phyloP scores from a whole-genome alignment of 1,140 invertebrate species.

The Drosophila watanabei region DNA sequence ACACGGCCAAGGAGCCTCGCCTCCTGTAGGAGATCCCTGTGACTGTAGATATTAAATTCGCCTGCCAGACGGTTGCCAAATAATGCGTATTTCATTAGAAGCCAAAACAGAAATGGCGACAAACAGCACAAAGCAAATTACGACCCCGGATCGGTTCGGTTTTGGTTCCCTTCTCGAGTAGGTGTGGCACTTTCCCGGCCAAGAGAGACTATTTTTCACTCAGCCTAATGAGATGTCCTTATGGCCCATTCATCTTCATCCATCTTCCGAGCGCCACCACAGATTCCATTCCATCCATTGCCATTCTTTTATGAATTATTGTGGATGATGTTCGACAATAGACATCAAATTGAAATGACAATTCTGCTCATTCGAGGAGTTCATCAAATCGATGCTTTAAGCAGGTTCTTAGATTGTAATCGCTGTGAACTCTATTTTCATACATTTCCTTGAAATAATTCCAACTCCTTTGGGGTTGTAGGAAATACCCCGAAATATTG shows the following conservation, averaged over 20 bases:
- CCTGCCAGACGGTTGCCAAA: conserved; percentile 44
- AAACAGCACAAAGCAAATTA: conserved; percentile 25
- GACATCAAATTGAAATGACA: conserved; percentile 46
- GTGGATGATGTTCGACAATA: conserved; percentile 48
- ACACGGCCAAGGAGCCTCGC: background rate
- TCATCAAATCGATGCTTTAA: conserved; percentile 9
- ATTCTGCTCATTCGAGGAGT: conserved; percentile 4
- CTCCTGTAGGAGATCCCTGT: background rate
- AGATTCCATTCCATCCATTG: background rate
- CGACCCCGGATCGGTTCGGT: background rate
- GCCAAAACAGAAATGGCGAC: conserved; percentile 45
- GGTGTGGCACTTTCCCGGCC: background rate
- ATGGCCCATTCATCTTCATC: conserved; percentile 47
- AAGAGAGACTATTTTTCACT: conserved; percentile 47
- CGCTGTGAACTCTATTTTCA: background rate
- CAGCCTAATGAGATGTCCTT: conserved; percentile 54
- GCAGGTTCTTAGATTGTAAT: background rate
- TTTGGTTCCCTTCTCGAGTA: background rate
- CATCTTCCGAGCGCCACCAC: conserved; percentile 18
- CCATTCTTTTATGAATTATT: conserved; percentile 44
- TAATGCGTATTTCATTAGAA: conserved; percentile 70
- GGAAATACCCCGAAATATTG: background rate
- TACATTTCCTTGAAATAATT: too few species aligned
- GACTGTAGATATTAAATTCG: conserved; percentile 59
- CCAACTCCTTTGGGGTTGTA: too few species aligned